A percentile compares a stretch with the other conserved stretches of the same genome.
phyloP scores from a whole-genome alignment of 2,113 vertebrate genomes.

The Varanus komodoensis region DNA sequence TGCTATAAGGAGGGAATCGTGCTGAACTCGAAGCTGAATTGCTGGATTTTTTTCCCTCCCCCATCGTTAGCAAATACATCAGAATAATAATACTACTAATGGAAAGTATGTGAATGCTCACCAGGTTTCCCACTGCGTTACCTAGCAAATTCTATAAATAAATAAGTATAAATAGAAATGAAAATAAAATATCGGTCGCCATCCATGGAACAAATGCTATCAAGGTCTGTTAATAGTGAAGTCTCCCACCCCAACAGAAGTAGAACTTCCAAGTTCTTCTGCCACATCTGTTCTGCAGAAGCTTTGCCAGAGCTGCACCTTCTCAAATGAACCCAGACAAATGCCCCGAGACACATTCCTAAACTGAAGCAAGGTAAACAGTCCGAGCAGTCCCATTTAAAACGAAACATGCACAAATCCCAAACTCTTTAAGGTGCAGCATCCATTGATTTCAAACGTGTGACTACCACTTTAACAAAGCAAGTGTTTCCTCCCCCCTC shows the following conservation, averaged over 20 bases:
- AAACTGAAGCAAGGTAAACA: constrained; percentile 22
- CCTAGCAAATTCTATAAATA: not conserved
- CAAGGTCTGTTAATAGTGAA: not conserved
- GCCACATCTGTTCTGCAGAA: constrained; percentile 22
- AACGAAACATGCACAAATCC: not conserved
- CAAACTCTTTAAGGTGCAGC: not conserved
- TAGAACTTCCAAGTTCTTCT: constrained; percentile 3
- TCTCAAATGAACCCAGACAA: constrained; percentile 31
- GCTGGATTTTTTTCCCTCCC: not conserved
- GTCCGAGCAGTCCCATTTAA: not conserved
- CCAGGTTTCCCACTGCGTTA: constrained; percentile 21
- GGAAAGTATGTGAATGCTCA: constrained; percentile 42
- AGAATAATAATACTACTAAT: constrained; percentile 34
- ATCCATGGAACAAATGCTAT: not conserved
- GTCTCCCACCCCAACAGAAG: not conserved
- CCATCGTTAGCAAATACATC: constrained; percentile 35
- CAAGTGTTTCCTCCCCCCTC: not conserved
- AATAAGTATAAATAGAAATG: not conserved
- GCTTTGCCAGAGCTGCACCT: constrained; percentile 9
- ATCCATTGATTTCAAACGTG: not conserved
- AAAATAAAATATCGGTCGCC: not conserved
- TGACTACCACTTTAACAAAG: constrained; percentile 17
- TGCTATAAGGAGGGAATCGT: not conserved
- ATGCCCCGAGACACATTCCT: constrained; percentile 18
- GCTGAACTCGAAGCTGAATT: constrained; percentile 25